Percentiles rank a stretch among this genome's conserved stretches.
Evolutionary conservation across 1,140 invertebrate species (phyloP).

Genomic region (Bombus affinis): DNA sequence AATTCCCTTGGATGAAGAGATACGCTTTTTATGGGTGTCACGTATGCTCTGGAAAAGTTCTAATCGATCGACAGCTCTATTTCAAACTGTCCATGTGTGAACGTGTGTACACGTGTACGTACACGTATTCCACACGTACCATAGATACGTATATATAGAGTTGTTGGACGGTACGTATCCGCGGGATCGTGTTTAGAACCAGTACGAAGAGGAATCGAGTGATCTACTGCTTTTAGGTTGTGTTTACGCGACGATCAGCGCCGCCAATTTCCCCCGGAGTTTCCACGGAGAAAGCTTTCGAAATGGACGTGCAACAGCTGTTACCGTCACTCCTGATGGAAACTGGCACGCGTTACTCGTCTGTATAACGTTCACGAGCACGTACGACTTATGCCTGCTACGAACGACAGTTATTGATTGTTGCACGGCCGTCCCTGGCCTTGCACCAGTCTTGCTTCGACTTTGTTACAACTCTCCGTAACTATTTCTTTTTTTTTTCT

Average conservation of each 20-base stretch:
- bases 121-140: background rate
- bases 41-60: slow-evolving; percentile 47
- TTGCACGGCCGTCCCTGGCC: slow-evolving; percentile 59
- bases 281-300: slow-evolving; percentile 65
- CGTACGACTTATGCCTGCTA: slow-evolving; percentile 69
- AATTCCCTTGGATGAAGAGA: slow-evolving; percentile 50
- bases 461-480: background rate
- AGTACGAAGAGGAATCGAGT: slow-evolving; percentile 62
- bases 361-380: slow-evolving; percentile 65
- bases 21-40: slow-evolving; percentile 59
- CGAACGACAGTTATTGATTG: slow-evolving; percentile 68
- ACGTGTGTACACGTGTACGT: background rate
- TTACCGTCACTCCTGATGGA: slow-evolving; percentile 69
- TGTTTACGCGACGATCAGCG: slow-evolving; percentile 69
- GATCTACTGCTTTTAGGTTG: slow-evolving; percentile 69
- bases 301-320: slow-evolving; percentile 72
- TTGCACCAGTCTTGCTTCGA: slow-evolving; percentile 28
- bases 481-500: background rate
- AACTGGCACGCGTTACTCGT: slow-evolving; percentile 67
- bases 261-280: slow-evolving; percentile 62
- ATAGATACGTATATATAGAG: background rate
- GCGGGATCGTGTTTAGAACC: slow-evolving; percentile 60
- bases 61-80: slow-evolving; percentile 63
- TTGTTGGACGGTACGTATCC: slow-evolving; percentile 27
- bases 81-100: slow-evolving; percentile 42